phyloP scores from a whole-genome alignment of 2,888 invertebrate genomes.

The Dolichomitus sp. region DNA sequence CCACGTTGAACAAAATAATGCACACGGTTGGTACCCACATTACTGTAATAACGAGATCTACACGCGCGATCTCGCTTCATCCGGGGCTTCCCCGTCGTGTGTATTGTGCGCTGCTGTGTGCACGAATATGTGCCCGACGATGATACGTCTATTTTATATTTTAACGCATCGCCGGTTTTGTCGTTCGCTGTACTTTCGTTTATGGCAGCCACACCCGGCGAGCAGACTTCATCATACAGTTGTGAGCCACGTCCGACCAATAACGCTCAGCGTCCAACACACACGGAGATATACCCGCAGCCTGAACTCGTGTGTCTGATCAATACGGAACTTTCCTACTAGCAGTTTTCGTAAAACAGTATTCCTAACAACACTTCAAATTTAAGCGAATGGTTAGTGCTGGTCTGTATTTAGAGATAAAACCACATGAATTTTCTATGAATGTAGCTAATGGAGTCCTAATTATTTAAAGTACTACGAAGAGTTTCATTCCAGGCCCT shows the following conservation, averaged over 20 bases:
- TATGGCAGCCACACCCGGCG: not conserved
- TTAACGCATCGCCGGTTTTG: not conserved
- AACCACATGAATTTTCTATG: too few species aligned
- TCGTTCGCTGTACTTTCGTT: conserved; percentile 4
- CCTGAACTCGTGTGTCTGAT: not conserved
- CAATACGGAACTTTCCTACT: not conserved
- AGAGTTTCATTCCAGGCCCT: too few species aligned
- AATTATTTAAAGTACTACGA: too few species aligned
- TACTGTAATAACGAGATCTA: conserved; percentile 53
- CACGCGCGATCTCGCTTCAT: conserved; percentile 32
- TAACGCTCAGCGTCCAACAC: not conserved
- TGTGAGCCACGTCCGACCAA: conserved; percentile 7
- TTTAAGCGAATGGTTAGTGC: not conserved
- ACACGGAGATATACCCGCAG: not conserved
- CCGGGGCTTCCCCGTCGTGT: not conserved
- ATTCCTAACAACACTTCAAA: not conserved
- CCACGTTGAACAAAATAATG: conserved; percentile 21
- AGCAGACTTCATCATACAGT: not conserved
- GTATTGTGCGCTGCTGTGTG: not conserved
- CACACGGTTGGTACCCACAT: conserved; percentile 47
- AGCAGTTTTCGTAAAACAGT: not conserved
- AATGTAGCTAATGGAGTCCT: too few species aligned
- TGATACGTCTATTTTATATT: conserved; percentile 10
- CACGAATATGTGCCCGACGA: not conserved
- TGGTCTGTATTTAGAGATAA: too few species aligned